Evolutionary conservation across 2,113 vertebrate genomes (phyloP).

Genomic region (Amblyopsis rosae): DNA sequence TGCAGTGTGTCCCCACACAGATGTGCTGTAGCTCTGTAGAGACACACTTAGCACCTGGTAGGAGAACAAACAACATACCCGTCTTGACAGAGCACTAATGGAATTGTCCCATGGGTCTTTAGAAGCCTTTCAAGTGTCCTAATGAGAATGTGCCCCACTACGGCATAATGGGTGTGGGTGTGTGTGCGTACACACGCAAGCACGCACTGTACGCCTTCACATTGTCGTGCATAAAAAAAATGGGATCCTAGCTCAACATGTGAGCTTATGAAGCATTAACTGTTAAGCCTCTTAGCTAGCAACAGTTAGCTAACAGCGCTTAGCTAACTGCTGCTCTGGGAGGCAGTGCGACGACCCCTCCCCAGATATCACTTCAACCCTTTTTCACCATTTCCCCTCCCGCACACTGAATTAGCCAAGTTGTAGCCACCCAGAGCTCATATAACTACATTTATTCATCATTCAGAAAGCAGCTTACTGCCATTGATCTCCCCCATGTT

Average conservation of each 20-base stretch:
- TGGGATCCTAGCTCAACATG: constrained; percentile 20
- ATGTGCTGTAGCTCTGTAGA: constrained; percentile 54
- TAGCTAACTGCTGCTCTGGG: constrained; percentile 19
- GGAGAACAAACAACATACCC: constrained; percentile 55
- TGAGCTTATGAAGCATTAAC: constrained; percentile 45
- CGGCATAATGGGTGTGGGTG: constrained; percentile 40
- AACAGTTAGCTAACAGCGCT: constrained; percentile 5
- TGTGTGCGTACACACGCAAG: background rate
- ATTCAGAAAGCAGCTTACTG: constrained; percentile 37
- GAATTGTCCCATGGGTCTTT: constrained; percentile 62
- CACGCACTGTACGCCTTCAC: constrained; percentile 3
- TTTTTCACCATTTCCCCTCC: background rate
- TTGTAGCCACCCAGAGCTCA: constrained; percentile 18
- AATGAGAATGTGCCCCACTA: constrained; percentile 61
- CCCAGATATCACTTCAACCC: constrained; percentile 39
- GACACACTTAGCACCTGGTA: constrained; percentile 51
- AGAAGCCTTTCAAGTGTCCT: constrained; percentile 67
- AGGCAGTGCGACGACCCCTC: constrained; percentile 29
- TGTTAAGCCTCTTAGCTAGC: constrained; percentile 55
- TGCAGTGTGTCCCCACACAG: no score
- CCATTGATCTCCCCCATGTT: constrained; percentile 64
- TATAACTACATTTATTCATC: constrained; percentile 44
- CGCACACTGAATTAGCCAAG: constrained; percentile 30
- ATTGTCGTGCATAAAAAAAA: constrained; percentile 18
- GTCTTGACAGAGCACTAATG: constrained; percentile 66